These are phyloP conservation scores for Chrosomus eos DNA, from an alignment of 2,797 vertebrate species.

Conservation along the genomic window DNA sequence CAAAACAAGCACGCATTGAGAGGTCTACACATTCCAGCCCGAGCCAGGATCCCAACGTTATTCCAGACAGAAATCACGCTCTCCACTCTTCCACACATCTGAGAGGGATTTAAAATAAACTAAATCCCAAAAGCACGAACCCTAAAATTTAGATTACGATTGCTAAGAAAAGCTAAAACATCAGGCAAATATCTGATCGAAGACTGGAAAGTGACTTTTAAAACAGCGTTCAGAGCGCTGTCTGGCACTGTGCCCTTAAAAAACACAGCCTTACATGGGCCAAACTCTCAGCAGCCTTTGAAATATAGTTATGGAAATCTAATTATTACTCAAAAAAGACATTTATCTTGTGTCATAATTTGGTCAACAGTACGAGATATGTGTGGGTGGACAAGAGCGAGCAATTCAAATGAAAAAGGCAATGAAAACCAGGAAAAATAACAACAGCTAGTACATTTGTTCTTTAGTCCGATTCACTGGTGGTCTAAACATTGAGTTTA, in stretches of 20 bases:
- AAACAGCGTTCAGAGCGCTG: background rate
- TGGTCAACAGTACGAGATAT: conserved; percentile 8
- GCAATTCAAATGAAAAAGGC: conserved; percentile 14
- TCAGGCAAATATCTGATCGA: background rate
- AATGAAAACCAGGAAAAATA: conserved; percentile 15
- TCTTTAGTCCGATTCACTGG: conserved; percentile 27
- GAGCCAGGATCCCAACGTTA: conserved; percentile 26
- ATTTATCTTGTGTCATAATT: background rate
- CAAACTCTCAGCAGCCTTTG: conserved; percentile 24
- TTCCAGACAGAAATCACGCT: conserved; percentile 11
- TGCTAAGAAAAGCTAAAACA: background rate
- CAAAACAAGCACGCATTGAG: conserved; percentile 54
- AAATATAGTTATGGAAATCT: conserved; percentile 1
- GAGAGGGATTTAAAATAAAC: background rate
- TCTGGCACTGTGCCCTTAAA: background rate
- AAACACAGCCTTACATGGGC: conserved; percentile 9
- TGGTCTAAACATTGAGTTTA: no score
- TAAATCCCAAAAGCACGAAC: background rate
- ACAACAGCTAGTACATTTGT: conserved; percentile 45
- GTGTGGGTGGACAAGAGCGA: conserved; percentile 4
- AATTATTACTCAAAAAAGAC: conserved; percentile 2
- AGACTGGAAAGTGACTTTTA: conserved; percentile 21
- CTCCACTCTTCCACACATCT: background rate
- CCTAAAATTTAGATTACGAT: background rate
- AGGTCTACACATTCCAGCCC: conserved; percentile 45